Evolutionary conservation across 2,797 vertebrate genomes (phyloP), one percentile per base, ranked within the genome.

Genomic region (Danio albolineatus): DNA sequence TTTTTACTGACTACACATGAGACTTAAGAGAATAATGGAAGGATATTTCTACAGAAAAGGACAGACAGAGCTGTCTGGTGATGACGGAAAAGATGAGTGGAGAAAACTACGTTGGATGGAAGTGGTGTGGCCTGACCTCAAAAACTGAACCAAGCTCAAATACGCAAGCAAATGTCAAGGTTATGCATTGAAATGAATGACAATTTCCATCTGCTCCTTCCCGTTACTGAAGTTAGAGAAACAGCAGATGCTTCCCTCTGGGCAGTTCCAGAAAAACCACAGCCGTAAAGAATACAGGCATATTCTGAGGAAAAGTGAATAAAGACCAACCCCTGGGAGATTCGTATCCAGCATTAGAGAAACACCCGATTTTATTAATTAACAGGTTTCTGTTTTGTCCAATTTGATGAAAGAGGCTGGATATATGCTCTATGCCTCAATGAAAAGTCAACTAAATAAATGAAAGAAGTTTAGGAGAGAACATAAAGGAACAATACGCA

Each of bases 161-260:
- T 16, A 6, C 9, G 10, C n/a, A 17, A 53, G 7, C 7, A 72
- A 44, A 66, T 28, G 7, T 12, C 38, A 43, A 73, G 41, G 19
- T 5, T 17, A 46, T 16, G 10, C 51, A 75, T 17, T 14, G 38
- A 43, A n/a, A 28, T 57, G 17, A 60, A 61, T 17, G 16, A 38
- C 10, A 2, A 0, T 77, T 67, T 67, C 62, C 75, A 67, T 77
- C 66, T 57, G 17, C 41, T n/a, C 1, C 54, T 65, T 65, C 62
- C 62, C 5, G 2, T 76, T 43, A 1, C 2, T 53, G 36, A 4
- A 57, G 39, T 57, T 69, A 72, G 8, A 44, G 5, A 41, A 56
- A 53, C 28, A 76, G 46, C 51, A 53, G 12, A 21, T 36, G 41
- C 28, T 67, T 48, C 21, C 19, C 41, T 28, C 10, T 59, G 8